These are phyloP conservation scores for Drosophila ogumai DNA, from an alignment of 1,140 invertebrate genomes.

Conservation along the genomic window DNA sequence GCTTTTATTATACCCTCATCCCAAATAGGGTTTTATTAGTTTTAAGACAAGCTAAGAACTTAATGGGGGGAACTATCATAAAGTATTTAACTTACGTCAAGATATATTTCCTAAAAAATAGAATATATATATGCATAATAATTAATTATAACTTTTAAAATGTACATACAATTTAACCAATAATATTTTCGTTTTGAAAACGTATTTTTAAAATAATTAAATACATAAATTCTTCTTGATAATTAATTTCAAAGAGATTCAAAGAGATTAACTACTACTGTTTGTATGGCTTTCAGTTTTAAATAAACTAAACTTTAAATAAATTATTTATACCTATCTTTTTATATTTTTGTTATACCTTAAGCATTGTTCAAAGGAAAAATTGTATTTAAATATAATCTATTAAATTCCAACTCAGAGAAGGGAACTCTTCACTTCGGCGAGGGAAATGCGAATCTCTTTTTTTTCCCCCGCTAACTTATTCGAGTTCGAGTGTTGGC, in stretches of 20 bases:
- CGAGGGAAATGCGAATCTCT: neutral
- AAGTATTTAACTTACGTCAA: neutral
- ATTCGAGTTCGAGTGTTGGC: constrained; percentile 43
- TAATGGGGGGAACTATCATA: neutral
- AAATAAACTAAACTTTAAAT: too few relatives aligned
- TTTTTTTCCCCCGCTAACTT: constrained; percentile 13
- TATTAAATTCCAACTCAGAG: accelerated
- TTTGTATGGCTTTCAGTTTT: too few relatives aligned
- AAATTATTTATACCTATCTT: too few relatives aligned
- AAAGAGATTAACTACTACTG: too few relatives aligned
- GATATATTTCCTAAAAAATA: too few relatives aligned
- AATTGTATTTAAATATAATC: too few relatives aligned
- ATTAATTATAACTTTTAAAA: neutral
- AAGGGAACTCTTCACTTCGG: neutral
- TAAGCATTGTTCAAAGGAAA: neutral
- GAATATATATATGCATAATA: neutral
- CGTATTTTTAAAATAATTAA: neutral
- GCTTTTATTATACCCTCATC: constrained; percentile 39
- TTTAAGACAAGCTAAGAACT: neutral
- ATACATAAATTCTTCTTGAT: neutral
- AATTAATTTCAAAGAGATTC: neutral
- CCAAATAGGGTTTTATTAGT: neutral
- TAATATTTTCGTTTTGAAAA: too few relatives aligned
- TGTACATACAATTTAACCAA: neutral
- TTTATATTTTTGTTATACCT: neutral